These are phyloP conservation scores for Plusia festucae DNA, from an alignment of 2,888 invertebrate species.

Conservation along the genomic window DNA sequence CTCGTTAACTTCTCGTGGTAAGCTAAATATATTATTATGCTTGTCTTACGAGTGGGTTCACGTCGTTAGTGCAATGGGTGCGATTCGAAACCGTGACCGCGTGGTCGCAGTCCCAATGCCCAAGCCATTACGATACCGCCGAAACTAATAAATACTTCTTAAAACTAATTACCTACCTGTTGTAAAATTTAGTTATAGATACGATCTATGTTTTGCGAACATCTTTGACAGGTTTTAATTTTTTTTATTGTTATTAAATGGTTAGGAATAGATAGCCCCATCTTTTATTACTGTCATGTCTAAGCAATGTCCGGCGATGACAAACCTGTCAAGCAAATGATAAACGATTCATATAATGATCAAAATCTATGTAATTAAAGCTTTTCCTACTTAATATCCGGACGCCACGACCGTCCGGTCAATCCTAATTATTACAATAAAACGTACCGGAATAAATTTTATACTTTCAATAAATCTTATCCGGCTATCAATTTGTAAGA, in stretches of 20 bases:
- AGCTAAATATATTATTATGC: too few species aligned
- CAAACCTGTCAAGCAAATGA: constrained; percentile 30
- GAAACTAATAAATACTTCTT: too few species aligned
- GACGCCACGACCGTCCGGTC: background rate
- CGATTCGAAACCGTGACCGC: too few species aligned
- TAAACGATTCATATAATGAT: constrained; percentile 28
- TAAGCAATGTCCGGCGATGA: constrained; percentile 39
- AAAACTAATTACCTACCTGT: too few species aligned
- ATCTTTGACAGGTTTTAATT: background rate
- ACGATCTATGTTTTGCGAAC: background rate
- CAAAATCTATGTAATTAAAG: constrained; percentile 14
- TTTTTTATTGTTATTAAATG: background rate
- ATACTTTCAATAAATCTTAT: background rate
- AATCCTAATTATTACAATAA: constrained; percentile 5
- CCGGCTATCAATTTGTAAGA: background rate
- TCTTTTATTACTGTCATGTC: background rate
- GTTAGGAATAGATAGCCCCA: background rate
- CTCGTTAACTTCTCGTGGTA: too few species aligned
- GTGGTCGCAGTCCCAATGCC: too few species aligned
- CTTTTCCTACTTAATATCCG: constrained; percentile 8
- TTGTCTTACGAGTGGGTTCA: too few species aligned
- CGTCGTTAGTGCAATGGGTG: too few species aligned
- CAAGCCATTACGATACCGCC: too few species aligned
- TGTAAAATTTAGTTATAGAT: background rate
- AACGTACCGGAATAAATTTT: background rate